Evolutionary conservation across 2,113 vertebrate species (phyloP).

Genomic region (Paramisgurnus dabryanus): DNA sequence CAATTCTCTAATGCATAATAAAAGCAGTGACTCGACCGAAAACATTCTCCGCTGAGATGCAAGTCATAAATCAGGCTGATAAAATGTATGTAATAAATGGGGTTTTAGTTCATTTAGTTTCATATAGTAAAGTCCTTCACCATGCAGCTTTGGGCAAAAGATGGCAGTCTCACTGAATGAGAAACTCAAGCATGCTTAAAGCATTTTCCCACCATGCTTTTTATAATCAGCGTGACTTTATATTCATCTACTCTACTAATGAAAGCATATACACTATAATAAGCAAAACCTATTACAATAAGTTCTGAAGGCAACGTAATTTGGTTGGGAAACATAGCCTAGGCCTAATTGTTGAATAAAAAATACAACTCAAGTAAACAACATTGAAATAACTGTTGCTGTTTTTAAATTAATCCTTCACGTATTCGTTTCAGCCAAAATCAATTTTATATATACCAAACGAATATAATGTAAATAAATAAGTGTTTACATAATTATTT

Average conservation of each 20-base stretch:
- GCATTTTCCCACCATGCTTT: conserved; percentile 35
- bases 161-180: conserved; percentile 32
- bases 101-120: conserved; percentile 22
- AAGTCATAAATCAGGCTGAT: neutral
- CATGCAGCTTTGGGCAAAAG: conserved; percentile 29
- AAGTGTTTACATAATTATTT: neutral
- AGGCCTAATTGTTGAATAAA: too few species aligned
- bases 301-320: neutral
- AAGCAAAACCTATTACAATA: neutral
- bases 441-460: neutral
- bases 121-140: neutral
- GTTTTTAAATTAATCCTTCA: neutral
- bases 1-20: neutral
- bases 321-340: conserved; percentile 4
- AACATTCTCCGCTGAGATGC: neutral
- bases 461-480: neutral
- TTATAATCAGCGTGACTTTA: conserved; percentile 33
- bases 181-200: conserved; percentile 24
- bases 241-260: neutral
- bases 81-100: neutral
- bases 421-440: neutral
- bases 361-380: too few species aligned
- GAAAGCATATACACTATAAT: neutral
- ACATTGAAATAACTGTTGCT: neutral
- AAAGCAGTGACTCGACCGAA: neutral